These are phyloP conservation scores for Macaca mulatta DNA, from an alignment of 2,113 vertebrate species.

Conservation along the genomic window DNA sequence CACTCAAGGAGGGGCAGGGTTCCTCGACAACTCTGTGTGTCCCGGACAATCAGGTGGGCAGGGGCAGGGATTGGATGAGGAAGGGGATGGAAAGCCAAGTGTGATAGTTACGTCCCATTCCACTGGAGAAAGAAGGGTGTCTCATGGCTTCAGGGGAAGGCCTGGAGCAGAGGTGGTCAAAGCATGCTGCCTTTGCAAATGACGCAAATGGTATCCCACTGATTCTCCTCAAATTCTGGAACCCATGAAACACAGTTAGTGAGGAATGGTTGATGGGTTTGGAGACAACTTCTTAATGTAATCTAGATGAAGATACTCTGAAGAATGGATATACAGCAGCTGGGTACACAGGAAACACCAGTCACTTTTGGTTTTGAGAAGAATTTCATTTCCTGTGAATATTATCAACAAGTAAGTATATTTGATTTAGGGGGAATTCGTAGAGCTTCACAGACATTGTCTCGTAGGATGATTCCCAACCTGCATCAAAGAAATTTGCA, in stretches of 20 bases:
- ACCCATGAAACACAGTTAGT: not conserved
- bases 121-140: not conserved
- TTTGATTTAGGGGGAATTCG: not conserved
- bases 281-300: not conserved
- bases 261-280: not conserved
- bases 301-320: not conserved
- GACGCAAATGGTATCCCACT: too few species aligned
- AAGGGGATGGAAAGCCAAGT: not conserved
- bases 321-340: not conserved
- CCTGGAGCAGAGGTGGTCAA: rapidly evolving
- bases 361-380: not conserved
- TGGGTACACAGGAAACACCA: not conserved
- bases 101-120: not conserved
- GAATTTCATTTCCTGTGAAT: not conserved
- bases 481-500: not conserved
- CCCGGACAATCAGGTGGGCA: too few species aligned
- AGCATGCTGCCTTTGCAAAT: not conserved
- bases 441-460: not conserved
- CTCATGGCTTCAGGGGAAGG: not conserved
- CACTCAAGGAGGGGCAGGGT: rapidly evolving
- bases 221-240: not conserved
- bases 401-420: not conserved
- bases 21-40: not conserved
- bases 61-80: not conserved
- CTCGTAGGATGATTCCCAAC: not conserved